phyloP scores from a whole-genome alignment of 2,888 invertebrate species.

The Meiosimyza decipiens region DNA sequence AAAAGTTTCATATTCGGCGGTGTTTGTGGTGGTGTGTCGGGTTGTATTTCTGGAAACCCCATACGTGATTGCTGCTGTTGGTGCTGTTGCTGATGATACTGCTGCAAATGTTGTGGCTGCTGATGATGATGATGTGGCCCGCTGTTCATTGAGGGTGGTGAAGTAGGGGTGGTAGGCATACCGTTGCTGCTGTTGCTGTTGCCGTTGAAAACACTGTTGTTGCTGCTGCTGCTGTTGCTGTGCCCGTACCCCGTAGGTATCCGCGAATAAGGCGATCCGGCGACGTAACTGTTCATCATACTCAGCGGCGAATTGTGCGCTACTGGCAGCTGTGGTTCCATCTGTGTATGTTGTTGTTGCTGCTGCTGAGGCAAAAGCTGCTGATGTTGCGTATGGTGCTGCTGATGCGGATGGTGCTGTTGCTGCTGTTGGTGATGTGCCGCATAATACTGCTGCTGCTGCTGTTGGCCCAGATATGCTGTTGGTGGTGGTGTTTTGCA shows the following conservation, averaged over 20 bases:
- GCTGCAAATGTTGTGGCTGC: constrained; percentile 44
- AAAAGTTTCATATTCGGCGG: constrained; percentile 94
- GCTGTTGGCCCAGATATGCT: constrained; percentile 62
- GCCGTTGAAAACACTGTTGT: constrained; percentile 43
- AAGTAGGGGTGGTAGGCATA: constrained; percentile 56
- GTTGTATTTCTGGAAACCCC: constrained; percentile 87
- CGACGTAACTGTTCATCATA: constrained; percentile 69
- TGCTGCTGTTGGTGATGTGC: constrained; percentile 51
- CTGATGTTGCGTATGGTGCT: constrained; percentile 40
- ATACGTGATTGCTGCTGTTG: constrained; percentile 67
- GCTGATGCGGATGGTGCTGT: constrained; percentile 46
- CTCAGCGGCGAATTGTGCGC: constrained; percentile 66
- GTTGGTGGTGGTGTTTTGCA: constrained; percentile 93
- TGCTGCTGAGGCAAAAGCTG: constrained; percentile 59
- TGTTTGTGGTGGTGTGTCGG: constrained; percentile 92
- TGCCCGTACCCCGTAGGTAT: constrained; percentile 68
- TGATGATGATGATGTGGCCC: constrained; percentile 43
- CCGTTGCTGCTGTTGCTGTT: constrained; percentile 47
- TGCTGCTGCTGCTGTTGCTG: constrained; percentile 47
- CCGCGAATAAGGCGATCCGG: constrained; percentile 70
- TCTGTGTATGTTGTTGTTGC: constrained; percentile 36
- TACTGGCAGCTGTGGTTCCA: constrained; percentile 41
- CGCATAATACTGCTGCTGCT: constrained; percentile 53
- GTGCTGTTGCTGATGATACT: constrained; percentile 51
- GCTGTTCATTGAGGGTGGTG: constrained; percentile 57